A percentile compares a stretch with the other conserved stretches of the same genome.
These are phyloP conservation scores for Pterocles burchelli DNA, from an alignment of 2,113 vertebrate genomes.

Conservation along the genomic window DNA sequence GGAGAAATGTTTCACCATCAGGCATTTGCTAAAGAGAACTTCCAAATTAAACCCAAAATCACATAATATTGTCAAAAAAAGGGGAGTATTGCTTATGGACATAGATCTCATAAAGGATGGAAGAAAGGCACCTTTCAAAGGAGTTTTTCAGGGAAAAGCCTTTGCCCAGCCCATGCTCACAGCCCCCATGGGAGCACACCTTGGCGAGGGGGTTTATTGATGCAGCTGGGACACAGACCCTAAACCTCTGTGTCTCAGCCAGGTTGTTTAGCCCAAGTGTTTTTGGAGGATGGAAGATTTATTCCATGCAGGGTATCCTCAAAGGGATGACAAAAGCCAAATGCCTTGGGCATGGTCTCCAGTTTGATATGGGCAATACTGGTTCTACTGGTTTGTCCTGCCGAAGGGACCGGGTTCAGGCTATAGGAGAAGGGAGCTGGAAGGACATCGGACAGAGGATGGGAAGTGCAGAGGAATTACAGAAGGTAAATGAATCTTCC, in stretches of 20 bases:
- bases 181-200: neutral
- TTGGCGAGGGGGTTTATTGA: neutral
- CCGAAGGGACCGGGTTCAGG: neutral
- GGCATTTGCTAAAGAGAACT: neutral
- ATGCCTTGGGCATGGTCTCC: neutral
- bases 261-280: neutral
- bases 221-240: neutral
- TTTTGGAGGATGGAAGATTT: neutral
- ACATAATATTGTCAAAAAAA: neutral
- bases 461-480: neutral
- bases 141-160: neutral
- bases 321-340: neutral
- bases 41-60: neutral
- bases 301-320: neutral
- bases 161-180: neutral
- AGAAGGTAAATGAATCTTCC: conserved; percentile 17
- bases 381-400: neutral
- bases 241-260: neutral
- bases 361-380: neutral
- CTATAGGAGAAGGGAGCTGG: neutral
- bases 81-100: neutral
- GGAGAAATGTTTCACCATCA: neutral
- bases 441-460: neutral
- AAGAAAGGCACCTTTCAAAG: neutral
- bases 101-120: neutral